Evolutionary conservation across 2,888 invertebrate species (phyloP).

Genomic region (Diloba caeruleocephala): DNA sequence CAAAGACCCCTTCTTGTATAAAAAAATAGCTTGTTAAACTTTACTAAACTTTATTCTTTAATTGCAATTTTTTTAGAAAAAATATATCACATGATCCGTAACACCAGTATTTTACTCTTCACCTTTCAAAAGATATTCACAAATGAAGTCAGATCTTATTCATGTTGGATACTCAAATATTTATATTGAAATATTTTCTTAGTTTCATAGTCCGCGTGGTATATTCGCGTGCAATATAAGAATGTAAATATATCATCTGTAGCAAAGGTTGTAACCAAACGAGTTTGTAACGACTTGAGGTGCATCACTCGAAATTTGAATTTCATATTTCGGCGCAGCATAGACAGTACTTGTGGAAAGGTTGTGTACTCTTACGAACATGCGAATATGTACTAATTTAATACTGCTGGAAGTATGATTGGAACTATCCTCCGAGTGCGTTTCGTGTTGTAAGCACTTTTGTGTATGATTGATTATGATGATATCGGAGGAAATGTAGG

Average conservation of each 20-base stretch:
- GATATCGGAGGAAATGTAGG: not conserved
- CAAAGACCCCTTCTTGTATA: too few relatives aligned
- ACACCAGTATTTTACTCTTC: not conserved
- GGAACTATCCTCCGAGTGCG: conserved; percentile 1
- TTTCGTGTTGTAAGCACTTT: conserved; percentile 9
- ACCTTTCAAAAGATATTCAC: not conserved
- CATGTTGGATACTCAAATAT: conserved; percentile 26
- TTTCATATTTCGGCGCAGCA: conserved; percentile 67
- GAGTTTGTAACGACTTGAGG: conserved; percentile 77
- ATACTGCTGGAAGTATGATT: conserved; percentile 15
- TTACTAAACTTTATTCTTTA: conserved; percentile 13
- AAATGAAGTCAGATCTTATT: not conserved
- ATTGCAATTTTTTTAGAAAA: not conserved
- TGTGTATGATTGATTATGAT: not conserved
- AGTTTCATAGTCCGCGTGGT: conserved; percentile 12
- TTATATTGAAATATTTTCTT: conserved; percentile 30
- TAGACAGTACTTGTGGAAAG: conserved; percentile 56
- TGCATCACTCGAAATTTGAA: conserved; percentile 70
- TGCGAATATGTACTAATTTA: conserved; percentile 30
- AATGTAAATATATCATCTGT: conserved; percentile 56
- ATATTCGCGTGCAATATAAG: conserved; percentile 31
- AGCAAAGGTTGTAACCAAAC: conserved; percentile 64
- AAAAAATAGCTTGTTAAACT: conserved; percentile 30
- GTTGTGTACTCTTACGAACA: conserved; percentile 16
- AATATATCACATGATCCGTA: not conserved